Evolutionary conservation across 2,797 vertebrate species (phyloP).

Genomic region (Xerus rutilus): DNA sequence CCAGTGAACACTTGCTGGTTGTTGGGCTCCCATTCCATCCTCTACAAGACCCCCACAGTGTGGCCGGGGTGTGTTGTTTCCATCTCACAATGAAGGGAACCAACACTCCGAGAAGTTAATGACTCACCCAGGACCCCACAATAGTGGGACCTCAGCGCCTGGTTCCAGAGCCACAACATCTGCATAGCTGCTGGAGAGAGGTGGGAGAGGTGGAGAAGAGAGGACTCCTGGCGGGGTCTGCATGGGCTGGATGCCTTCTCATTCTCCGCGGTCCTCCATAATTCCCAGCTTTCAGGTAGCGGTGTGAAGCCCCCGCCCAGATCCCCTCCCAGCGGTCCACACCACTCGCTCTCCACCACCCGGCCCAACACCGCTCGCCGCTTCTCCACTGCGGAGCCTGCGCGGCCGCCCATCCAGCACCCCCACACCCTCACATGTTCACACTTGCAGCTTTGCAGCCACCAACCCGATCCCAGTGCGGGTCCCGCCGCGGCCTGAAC

Average conservation of each 20-base stretch:
- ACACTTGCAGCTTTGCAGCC: neutral
- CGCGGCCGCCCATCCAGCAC: neutral
- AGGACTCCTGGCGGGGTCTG: neutral
- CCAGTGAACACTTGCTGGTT: neutral
- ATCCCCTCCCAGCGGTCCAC: fast-evolving
- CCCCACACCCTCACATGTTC: neutral
- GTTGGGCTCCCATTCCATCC: fast-evolving
- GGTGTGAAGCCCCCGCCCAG: no score
- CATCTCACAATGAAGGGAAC: neutral
- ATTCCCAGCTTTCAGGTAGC: no score
- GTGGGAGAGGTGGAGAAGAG: fast-evolving
- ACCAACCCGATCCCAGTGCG: neutral
- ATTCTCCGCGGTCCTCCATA: neutral
- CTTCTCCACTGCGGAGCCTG: neutral
- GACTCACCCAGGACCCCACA: neutral
- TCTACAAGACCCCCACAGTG: neutral
- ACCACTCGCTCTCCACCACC: fast-evolving
- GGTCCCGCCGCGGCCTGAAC: no score
- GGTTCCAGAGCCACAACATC: neutral
- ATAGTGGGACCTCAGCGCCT: neutral
- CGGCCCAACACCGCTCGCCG: neutral
- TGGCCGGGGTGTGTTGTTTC: neutral
- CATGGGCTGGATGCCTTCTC: neutral
- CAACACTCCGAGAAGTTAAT: neutral
- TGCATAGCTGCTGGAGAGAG: neutral